Evolutionary conservation across 2,797 vertebrate species (phyloP), one percentile per base, ranked within the genome.

Genomic region (Microctenopoma stevenorrisi): DNA sequence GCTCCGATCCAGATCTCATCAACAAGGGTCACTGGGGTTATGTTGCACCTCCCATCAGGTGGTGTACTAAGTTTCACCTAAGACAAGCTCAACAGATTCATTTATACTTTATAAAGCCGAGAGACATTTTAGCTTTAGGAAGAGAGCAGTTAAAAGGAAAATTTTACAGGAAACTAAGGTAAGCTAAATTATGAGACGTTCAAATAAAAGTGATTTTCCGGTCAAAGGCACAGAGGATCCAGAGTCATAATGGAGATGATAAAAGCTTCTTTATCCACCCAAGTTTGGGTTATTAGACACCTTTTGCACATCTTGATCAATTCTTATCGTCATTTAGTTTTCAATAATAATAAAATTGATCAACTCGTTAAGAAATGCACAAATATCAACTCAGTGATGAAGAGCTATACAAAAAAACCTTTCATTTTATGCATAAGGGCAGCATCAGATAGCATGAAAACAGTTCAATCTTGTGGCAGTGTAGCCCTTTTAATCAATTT

Each of bases 1-100:
- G 62, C 18, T 7, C 55, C 67, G 83, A 86, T 87, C 73, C 42
- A 64, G 66, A 72, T 26, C 62, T 79, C 62, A 82, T 84, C 64
- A 64, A 7, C 43, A 35, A 1, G 78, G 18, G 72, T 72, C 67
- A 53, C 38, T 0, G n/a, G 28, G 71, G 83, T 79, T 40, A 54
- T 4, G 30, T 33, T 68, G 26, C 47, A 63, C 37, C 35, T 73
- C 61, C 67, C 72, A 84, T 86, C 71, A 74, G 49, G 69, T 8
- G 54, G 15, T 66, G 57, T 52, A 49, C 66, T 68, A 72, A 78
- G 89, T 78, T 74, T 77, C 67, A 71, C 48, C 56, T 12, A 16
- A 26, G 38, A 59, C n/a, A 57, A 57, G 9, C 71, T 64, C 65
- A 52, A n/a, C 30, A 33, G 38, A 6, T 47, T 56, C 46, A 49